Percentiles rank a stretch among this genome's conserved stretches.
Conservation (phyloP, 2,797 vertebrate species). For the Rhodeus uyekii region DNA sequence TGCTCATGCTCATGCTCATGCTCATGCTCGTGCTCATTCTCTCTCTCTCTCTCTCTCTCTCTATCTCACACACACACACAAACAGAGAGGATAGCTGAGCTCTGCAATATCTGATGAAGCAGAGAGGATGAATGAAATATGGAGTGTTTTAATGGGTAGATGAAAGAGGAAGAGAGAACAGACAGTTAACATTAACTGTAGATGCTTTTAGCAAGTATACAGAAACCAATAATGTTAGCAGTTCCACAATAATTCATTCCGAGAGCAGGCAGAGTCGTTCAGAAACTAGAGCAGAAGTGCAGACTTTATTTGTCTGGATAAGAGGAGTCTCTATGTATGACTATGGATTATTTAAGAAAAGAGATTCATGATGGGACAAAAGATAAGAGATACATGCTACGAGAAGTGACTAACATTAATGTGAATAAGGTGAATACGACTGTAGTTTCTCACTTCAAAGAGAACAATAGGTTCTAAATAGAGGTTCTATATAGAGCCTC, state of each 20-base stretch:
- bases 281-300: neutral
- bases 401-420: too few species aligned
- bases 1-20: neutral
- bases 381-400: neutral
- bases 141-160: constrained; percentile 64
- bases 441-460: too few species aligned
- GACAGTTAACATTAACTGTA: neutral
- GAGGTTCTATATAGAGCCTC: too few species aligned
- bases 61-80: constrained; percentile 29
- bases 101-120: constrained; percentile 72
- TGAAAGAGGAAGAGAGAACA: neutral
- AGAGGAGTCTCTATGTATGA: neutral
- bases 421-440: too few species aligned
- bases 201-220: neutral
- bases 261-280: neutral
- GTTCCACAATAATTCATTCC: neutral
- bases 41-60: neutral
- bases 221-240: neutral
- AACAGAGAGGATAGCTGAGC: constrained; percentile 75
- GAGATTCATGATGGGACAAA: neutral
- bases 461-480: too few species aligned
- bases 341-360: neutral
- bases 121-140: constrained; percentile 36
- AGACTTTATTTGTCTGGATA: neutral
- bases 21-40: neutral